Conservation (phyloP, 2,113 vertebrate genomes). For the Myrmecobius fasciatus region DNA sequence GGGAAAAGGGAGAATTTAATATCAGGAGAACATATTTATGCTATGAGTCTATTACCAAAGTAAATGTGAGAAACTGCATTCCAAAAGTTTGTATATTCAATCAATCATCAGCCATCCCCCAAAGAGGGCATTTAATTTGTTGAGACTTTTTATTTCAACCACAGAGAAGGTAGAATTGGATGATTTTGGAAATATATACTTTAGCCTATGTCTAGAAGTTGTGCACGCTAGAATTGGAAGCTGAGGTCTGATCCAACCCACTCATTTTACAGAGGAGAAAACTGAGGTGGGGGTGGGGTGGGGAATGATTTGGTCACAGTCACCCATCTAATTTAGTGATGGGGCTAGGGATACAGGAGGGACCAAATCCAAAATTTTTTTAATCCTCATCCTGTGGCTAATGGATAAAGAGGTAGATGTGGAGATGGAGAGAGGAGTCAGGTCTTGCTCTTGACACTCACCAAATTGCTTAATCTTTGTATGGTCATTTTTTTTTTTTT, state of each 20-base stretch:
- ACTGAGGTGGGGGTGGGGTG: no score
- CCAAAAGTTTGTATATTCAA: neutral
- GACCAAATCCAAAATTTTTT: neutral
- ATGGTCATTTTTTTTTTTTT: no score
- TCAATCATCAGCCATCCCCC: neutral
- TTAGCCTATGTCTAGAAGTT: neutral
- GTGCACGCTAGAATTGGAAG: neutral
- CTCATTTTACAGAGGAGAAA: neutral
- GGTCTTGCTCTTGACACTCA: neutral
- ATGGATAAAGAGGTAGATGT: neutral
- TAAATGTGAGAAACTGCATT: neutral
- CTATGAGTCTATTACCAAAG: constrained; percentile 1
- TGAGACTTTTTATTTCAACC: neutral
- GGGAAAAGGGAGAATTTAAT: neutral
- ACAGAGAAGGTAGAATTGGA: neutral
- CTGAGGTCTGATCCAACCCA: neutral
- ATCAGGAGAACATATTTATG: neutral
- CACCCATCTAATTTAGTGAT: neutral
- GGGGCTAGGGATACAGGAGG: neutral
- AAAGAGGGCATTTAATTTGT: neutral
- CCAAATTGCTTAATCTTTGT: neutral
- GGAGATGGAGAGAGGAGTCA: neutral
- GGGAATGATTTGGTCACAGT: neutral
- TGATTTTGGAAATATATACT: neutral
- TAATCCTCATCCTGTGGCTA: neutral